Base-by-base conservation (phyloP, 2,888 invertebrate species). In the Pristionchus fissidentatus region DNA sequence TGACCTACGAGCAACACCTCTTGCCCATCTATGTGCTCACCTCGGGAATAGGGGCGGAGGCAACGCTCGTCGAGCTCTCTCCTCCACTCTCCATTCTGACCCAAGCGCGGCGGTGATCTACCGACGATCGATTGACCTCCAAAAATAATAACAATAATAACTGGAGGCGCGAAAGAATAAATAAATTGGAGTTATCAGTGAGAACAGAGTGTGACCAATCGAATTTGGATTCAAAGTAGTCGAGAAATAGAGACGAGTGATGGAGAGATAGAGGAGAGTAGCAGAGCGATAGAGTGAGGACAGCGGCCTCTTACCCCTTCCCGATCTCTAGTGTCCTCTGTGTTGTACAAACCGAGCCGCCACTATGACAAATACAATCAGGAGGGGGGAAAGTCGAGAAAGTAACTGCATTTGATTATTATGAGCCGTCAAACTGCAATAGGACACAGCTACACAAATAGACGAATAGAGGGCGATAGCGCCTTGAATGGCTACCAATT, bases 1-100 rank as follows among this genome's bases (percentile, higher is more conserved):
- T n/a, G n/a, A n/a, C n/a, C n/a, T n/a, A n/a, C n/a, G n/a, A n/a
- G n/a, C n/a, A n/a, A n/a, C n/a, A n/a, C n/a, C n/a, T n/a, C n/a
- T n/a, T n/a, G n/a, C n/a, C n/a, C n/a, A n/a, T n/a, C n/a, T n/a
- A n/a, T n/a, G n/a, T n/a, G 10, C 66, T 22, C 41, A 66, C 81
- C 81, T 81, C 81, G 19, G 66, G 62, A 55, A 81, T 46, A 26
- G 81, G 60, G 29, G 81, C 66, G 29, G 66, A 62, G 46, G 57
- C 13, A 8, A 73, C 52, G 55, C 73, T 83, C 73, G 83, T 73
- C 1, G 83, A 83, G 70, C 70, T 70, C 35, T 83, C 83, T 32
- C 83, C 83, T 8, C 83, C 83, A 73, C 83, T 83, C 55, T 83
- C 83, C 83, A 83, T 83, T 38, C 32, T 46, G 62, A 19, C 26